phyloP scores from a whole-genome alignment of 2,888 invertebrate species.

The Spicauda simplicius region DNA sequence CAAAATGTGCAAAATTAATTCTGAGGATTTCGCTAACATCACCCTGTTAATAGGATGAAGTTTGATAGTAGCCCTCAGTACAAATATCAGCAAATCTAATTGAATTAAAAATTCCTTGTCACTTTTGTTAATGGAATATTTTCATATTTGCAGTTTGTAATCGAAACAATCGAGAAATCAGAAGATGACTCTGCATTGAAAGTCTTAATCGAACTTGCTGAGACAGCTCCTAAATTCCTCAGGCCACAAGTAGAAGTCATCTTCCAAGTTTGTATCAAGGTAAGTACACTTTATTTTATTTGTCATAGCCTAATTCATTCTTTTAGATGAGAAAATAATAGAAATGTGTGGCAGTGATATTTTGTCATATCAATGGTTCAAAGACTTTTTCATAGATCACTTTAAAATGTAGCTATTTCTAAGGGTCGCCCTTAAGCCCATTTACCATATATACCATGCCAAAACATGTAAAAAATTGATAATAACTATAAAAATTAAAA shows the following conservation, averaged over 20 bases:
- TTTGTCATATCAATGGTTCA: no score
- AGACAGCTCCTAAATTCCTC: conserved; percentile 96
- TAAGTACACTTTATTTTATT: conserved; percentile 49
- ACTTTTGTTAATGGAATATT: background rate
- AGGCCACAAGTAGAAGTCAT: conserved; percentile 94
- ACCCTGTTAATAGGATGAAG: conserved; percentile 67
- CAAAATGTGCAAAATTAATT: conserved; percentile 74
- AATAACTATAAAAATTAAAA: no score
- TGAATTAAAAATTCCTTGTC: background rate
- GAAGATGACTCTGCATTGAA: conserved; percentile 97
- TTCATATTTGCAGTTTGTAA: conserved; percentile 83
- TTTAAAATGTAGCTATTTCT: no score
- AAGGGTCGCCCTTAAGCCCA: no score
- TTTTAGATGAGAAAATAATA: no score
- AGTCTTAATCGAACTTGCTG: conserved; percentile 96
- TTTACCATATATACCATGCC: no score
- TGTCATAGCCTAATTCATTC: no score
- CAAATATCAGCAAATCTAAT: conserved; percentile 44
- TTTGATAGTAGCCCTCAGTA: conserved; percentile 81
- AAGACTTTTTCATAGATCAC: no score
- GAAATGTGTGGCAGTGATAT: no score
- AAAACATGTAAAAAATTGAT: no score
- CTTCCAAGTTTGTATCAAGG: conserved; percentile 95
- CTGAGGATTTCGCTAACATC: conserved; percentile 80
- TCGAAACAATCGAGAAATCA: conserved; percentile 92